Percentiles rank a stretch among this genome's conserved stretches.
Evolutionary conservation across 1,140 invertebrate genomes (phyloP).

Genomic region (Rhagoletis zephyria): DNA sequence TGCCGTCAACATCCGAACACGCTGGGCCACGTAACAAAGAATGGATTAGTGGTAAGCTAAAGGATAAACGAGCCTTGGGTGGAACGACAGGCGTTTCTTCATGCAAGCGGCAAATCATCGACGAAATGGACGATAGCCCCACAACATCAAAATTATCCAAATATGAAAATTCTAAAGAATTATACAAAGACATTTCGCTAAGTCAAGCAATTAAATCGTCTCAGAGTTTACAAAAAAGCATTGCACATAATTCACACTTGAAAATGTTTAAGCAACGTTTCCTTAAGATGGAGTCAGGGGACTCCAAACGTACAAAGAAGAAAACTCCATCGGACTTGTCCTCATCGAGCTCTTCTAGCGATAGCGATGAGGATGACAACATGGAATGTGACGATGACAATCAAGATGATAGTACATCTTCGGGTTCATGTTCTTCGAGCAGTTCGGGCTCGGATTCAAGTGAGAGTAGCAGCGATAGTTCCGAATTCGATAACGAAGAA

Average conservation of each 20-base stretch:
- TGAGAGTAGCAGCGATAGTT: constrained; percentile 70
- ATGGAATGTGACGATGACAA: constrained; percentile 65
- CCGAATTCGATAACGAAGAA: constrained; percentile 69
- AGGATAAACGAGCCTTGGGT: constrained; percentile 2
- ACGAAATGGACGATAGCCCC: constrained; percentile 46
- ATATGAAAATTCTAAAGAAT: constrained; percentile 23
- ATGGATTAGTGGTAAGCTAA: constrained; percentile 22
- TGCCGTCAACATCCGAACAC: constrained; percentile 15
- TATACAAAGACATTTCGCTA: constrained; percentile 47
- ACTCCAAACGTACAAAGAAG: constrained; percentile 60
- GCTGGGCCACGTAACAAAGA: not conserved
- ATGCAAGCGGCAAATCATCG: constrained; percentile 40
- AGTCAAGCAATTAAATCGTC: constrained; percentile 24
- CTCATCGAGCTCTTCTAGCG: constrained; percentile 68
- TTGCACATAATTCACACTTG: constrained; percentile 42
- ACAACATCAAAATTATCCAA: constrained; percentile 31
- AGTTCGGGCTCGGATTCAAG: constrained; percentile 71
- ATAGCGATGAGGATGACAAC: constrained; percentile 71
- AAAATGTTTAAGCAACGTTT: constrained; percentile 43
- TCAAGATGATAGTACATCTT: constrained; percentile 68
- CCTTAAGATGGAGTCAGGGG: constrained; percentile 20
- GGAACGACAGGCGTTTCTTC: not conserved
- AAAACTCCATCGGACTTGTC: constrained; percentile 69
- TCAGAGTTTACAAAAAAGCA: constrained; percentile 38
- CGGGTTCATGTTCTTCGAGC: constrained; percentile 73